Conservation (phyloP, 2,888 invertebrate species). For the Amblyjoppa proteus region DNA sequence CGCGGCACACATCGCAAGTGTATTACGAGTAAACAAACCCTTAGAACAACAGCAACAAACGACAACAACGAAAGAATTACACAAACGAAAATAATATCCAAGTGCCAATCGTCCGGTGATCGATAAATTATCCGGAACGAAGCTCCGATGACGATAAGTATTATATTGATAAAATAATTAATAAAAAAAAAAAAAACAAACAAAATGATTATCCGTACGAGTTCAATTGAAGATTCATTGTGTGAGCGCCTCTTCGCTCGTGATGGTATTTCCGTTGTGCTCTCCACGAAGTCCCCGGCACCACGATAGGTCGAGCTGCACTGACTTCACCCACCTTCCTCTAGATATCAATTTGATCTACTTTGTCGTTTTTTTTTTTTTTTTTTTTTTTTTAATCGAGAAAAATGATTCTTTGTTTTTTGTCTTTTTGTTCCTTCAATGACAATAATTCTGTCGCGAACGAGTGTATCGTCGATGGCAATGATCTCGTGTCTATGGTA, state of each 20-base stretch:
- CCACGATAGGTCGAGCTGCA: not conserved
- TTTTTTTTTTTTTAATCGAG: not conserved
- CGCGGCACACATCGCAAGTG: constrained; percentile 22
- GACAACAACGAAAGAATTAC: not conserved
- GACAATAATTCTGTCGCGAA: not conserved
- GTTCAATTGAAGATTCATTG: not conserved
- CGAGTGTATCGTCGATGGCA: not conserved
- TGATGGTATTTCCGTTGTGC: not conserved
- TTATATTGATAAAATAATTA: not conserved
- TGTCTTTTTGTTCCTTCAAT: no score
- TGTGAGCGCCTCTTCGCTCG: not conserved
- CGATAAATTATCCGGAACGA: not conserved
- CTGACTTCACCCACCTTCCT: not conserved
- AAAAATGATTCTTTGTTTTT: not conserved
- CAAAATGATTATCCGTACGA: not conserved
- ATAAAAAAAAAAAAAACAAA: not conserved
- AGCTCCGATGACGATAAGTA: not conserved
- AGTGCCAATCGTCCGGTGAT: not conserved
- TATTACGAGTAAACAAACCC: not conserved
- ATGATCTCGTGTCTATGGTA: not conserved
- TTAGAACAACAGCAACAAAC: constrained; percentile 5
- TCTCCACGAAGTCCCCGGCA: not conserved
- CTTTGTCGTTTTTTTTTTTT: not conserved
- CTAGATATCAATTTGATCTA: not conserved
- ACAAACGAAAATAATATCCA: not conserved